Conservation (phyloP, 2,888 invertebrate genomes). For the Clitarchus hookeri region DNA sequence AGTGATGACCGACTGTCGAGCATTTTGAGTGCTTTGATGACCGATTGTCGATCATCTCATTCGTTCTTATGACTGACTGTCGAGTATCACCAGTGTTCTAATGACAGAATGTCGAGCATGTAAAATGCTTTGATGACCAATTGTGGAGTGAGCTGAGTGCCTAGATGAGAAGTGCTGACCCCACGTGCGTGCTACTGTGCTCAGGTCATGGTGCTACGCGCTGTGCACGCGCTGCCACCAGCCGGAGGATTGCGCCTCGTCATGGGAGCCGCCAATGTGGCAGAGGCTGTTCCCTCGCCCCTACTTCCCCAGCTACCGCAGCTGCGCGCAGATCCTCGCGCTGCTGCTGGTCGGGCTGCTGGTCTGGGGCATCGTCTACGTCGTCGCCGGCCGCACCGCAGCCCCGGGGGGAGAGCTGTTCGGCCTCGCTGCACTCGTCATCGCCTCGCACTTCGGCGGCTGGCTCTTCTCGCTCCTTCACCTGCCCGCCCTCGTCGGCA, state of each 20-base stretch:
- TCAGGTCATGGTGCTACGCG: conserved; percentile 76
- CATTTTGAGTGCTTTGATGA: too few relatives aligned
- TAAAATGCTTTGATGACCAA: too few relatives aligned
- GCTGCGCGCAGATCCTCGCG: conserved; percentile 76
- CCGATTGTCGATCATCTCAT: too few relatives aligned
- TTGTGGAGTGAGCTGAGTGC: too few relatives aligned
- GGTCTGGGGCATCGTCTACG: conserved; percentile 34
- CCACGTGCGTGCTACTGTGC: not conserved
- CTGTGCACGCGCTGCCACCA: conserved; percentile 77
- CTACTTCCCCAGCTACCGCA: conserved; percentile 81
- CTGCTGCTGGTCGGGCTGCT: conserved; percentile 66
- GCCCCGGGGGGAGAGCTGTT: conserved; percentile 40
- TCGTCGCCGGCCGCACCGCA: conserved; percentile 5
- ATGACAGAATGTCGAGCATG: too few relatives aligned
- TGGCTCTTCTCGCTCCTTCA: conserved; percentile 44
- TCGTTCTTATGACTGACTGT: too few relatives aligned
- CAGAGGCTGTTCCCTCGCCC: conserved; percentile 81
- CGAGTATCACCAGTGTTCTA: too few relatives aligned
- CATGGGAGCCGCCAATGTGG: conserved; percentile 84
- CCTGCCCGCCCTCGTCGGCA: conserved; percentile 50
- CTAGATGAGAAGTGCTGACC: not conserved
- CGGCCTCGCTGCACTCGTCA: conserved; percentile 42
- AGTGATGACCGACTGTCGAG: too few relatives aligned
- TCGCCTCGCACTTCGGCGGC: conserved; percentile 45
- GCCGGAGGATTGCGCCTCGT: conserved; percentile 54